Base-by-base conservation (phyloP, 2,797 vertebrate species). In the Xiphorhynchus erythropygius region DNA sequence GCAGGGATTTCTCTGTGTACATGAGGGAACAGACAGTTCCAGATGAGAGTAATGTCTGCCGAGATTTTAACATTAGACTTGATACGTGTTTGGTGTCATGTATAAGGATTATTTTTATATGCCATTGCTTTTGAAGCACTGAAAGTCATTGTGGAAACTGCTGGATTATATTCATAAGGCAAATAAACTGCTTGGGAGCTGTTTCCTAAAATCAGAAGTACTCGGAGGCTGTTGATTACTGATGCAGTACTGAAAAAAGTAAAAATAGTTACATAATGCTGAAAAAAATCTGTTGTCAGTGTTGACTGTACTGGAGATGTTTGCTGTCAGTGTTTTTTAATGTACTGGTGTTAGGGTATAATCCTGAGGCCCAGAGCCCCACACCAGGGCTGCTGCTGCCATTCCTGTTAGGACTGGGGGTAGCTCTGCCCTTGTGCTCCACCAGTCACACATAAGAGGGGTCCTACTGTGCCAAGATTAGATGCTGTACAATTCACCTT, bases 91-190 rank as follows among this genome's bases (percentile, higher is more conserved):
- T 92, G 33, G 5, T 64, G 13, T 39, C 8, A 11, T 22, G 39
- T 49, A 25, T 50, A 76, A 87, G 57, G 85, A 60, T 92, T 92
- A 56, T 47, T 64, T 71, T 78, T 84, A 52, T 33, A 53, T 47
- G 23, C 47, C 41, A 21, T 30, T 90, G 68, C 52, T 60, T 88
- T 69, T 69, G n/a, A 47, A 87, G 67, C 59, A 73, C 50, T n/a
- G 25, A 44, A 68, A 59, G 25, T 18, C 11, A 37, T 37, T 41
- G 77, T 44, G 78, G 37, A 81, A 86, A 68, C 14, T 19, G n/a
- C 41, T 71, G 42, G 35, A 52, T 81, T 88, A 41, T 76, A 41
- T 89, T 94, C 18, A 24, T 4, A 56, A 35, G 42, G 32, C 19
- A 90, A 52, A 88, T 63, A 71, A 86, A 73, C 41, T 33, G 18